Conservation (phyloP, 2,888 invertebrate species). For the Teleogryllus oceanicus region DNA sequence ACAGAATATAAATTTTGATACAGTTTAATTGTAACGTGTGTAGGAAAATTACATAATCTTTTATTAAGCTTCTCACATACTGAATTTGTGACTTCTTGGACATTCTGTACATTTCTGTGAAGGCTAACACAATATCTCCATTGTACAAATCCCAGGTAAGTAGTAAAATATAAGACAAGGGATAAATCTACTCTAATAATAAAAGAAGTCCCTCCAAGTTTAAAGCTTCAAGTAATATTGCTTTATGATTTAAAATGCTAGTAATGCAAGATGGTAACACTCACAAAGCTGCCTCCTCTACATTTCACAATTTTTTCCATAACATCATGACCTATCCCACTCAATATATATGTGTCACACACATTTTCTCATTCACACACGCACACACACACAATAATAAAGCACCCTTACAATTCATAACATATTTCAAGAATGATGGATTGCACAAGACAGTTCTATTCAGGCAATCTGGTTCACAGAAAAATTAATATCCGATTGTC, state of each 20-base stretch:
- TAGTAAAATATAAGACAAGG: not conserved
- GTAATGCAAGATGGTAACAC: not conserved
- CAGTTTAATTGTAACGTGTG: too few species aligned
- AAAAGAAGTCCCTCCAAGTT: not conserved
- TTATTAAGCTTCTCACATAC: too few species aligned
- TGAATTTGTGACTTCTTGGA: not conserved
- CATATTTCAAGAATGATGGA: not conserved
- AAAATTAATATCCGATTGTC: constrained; percentile 3
- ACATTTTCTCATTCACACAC: not conserved
- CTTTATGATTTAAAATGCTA: constrained; percentile 9
- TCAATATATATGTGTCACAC: not conserved
- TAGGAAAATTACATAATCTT: too few species aligned
- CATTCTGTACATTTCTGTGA: not conserved
- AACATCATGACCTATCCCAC: not conserved
- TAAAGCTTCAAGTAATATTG: constrained; percentile 18
- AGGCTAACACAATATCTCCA: not conserved
- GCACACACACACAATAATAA: not conserved
- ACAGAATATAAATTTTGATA: too few species aligned
- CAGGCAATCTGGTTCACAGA: constrained; percentile 4
- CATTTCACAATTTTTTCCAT: too few species aligned
- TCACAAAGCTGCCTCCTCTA: not conserved
- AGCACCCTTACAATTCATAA: not conserved
- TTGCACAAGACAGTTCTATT: not conserved
- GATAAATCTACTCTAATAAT: not conserved
- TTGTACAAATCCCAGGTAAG: not conserved